Percentiles rank a stretch among this genome's conserved stretches.
Conservation (phyloP, 1,140 invertebrate genomes). For the Hirudo medicinalis region DNA sequence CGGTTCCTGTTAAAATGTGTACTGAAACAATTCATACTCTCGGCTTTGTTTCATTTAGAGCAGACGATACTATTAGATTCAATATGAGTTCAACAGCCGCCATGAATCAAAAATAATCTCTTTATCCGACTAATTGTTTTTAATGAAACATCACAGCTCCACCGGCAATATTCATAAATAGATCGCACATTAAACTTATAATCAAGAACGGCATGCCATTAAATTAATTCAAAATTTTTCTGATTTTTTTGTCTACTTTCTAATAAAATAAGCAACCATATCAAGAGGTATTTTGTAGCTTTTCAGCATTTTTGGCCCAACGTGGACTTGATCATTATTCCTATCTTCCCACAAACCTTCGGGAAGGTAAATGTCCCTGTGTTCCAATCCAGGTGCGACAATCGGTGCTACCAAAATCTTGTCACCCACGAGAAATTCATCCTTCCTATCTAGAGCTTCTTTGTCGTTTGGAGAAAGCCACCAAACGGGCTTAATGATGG, state of each 20-base stretch:
- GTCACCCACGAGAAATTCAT: slow-evolving; percentile 71
- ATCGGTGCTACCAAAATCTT: slow-evolving; percentile 68
- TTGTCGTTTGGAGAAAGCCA: slow-evolving; percentile 12
- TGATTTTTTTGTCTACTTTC: not conserved
- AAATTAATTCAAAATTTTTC: too few relatives aligned
- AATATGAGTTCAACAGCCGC: too few relatives aligned
- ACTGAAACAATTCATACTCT: too few relatives aligned
- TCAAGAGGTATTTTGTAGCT: not conserved
- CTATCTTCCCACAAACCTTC: slow-evolving; percentile 18
- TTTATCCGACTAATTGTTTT: too few relatives aligned
- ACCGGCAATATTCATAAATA: too few relatives aligned
- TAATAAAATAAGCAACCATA: slow-evolving; percentile 7
- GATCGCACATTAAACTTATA: too few relatives aligned
- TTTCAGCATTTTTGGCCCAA: slow-evolving; percentile 7
- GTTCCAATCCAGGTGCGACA: slow-evolving; percentile 49
- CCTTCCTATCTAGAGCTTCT: slow-evolving; percentile 32
- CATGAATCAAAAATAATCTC: too few relatives aligned
- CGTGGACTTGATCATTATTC: slow-evolving; percentile 7
- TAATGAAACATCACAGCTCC: too few relatives aligned
- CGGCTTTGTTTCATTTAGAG: too few relatives aligned
- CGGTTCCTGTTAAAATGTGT: too few relatives aligned
- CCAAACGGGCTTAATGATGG: slow-evolving; percentile 32
- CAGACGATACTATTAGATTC: too few relatives aligned
- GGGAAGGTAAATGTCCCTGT: slow-evolving; percentile 20
- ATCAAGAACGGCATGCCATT: too few relatives aligned